Base-by-base conservation (phyloP, 1,140 invertebrate genomes). In the Ganaspis sp. region DNA sequence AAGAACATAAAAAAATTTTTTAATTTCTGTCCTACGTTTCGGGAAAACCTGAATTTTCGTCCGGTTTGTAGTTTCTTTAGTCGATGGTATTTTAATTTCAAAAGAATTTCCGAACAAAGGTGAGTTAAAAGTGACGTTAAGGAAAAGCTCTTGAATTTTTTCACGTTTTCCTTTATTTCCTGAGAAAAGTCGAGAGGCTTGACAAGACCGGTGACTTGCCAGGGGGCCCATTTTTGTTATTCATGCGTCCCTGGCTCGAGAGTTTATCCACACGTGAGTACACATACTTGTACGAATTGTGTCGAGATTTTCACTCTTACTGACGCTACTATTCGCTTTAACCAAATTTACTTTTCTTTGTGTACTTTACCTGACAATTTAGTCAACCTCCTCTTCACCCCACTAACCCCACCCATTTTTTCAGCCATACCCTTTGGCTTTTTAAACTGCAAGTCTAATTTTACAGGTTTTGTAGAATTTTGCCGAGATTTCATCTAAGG, bases 211-310 rank as follows among this genome's bases (percentile, higher is more conserved):
- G 81, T 78, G 78, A 84, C 78, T 86, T 53, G 81, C 86, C 81
- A 26, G 81, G 78, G 80, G 85, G 84, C 26, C 70, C 73, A 42
- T 69, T 54, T 87, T 83, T 83, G 85, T 88, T 87, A 87, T 88
- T 86, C 86, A 88, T 88, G 85, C 72, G 79, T 81, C 81, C 83
- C 84, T 84, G 82, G 73, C 81, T 69, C 40, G 77, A 81, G 71
- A 79, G 74, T 77, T 84, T 83, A 80, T 80, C 75, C 75, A 64
- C 54, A 45, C 29, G 29, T 34, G 29, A 34, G 29, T 34, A 34
- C 42, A 26, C 72, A 49, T 4, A 19, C 45, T 17, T 49, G 17
- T 6, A 49, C 29, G 15, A 49, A n/a, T 49, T 49, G 19, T 19
- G 45, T n/a, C n/a, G 15, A 29, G 19, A 58, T 58, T 58, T 26